phyloP scores from a whole-genome alignment of 2,888 invertebrate genomes.

The Didymodactylos carnosus region DNA sequence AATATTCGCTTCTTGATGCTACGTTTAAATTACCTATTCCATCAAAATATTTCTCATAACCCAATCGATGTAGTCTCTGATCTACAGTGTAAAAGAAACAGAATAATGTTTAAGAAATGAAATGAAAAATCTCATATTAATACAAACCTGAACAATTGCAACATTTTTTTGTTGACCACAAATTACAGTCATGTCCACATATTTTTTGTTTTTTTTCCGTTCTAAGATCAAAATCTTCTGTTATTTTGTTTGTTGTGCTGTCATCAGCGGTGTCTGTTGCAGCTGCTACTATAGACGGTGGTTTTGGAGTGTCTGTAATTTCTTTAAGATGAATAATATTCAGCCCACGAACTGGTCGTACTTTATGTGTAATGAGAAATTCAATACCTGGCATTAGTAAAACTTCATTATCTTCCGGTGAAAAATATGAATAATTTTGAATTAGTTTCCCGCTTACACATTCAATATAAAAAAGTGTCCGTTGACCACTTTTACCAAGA shows the following conservation, averaged over 20 bases:
- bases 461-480: not conserved
- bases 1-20: not conserved
- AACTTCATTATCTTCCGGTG: not conserved
- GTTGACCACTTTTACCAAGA: not conserved
- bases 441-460: not conserved
- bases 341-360: not conserved
- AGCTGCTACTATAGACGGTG: not conserved
- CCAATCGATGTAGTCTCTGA: not conserved
- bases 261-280: not conserved
- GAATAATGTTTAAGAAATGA: too few species aligned
- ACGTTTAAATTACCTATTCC: not conserved
- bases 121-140: not conserved
- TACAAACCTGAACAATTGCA: not conserved
- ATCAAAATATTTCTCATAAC: not conserved
- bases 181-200: not conserved
- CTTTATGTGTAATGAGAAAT: not conserved
- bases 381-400: not conserved
- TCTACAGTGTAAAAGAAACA: not conserved
- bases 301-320: too few species aligned
- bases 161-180: not conserved
- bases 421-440: not conserved
- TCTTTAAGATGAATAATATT: not conserved
- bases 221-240: not conserved
- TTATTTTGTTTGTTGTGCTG: too few species aligned
- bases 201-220: not conserved